Evolutionary conservation across 1,140 invertebrate species (phyloP).

Genomic region (Ephestia elutella): DNA sequence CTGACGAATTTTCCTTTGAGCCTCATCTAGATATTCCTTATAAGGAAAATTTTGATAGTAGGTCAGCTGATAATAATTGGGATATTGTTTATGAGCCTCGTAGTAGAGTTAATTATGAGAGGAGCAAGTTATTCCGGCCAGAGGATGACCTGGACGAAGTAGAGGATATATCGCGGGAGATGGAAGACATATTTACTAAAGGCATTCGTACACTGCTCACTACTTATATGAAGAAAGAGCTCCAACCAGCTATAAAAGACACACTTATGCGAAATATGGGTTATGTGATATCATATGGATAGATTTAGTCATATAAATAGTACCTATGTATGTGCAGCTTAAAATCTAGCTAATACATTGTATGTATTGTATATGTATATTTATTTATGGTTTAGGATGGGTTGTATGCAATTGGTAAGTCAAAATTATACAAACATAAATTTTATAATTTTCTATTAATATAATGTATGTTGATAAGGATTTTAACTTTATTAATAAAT

Average conservation of each 20-base stretch:
- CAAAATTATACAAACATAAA: neutral
- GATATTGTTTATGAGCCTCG: slow-evolving; percentile 54
- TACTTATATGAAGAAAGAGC: slow-evolving; percentile 86
- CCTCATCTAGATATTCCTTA: slow-evolving; percentile 33
- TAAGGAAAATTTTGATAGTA: slow-evolving; percentile 45
- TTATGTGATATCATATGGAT: slow-evolving; percentile 87
- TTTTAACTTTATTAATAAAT: neutral
- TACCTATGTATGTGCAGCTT: neutral
- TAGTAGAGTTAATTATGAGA: slow-evolving; percentile 54
- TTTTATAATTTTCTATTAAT: slow-evolving; percentile 3
- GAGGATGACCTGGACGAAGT: slow-evolving; percentile 72
- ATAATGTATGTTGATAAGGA: neutral
- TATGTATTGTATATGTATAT: neutral
- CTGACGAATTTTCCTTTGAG: slow-evolving; percentile 61
- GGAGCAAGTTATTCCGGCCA: slow-evolving; percentile 64
- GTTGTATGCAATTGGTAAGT: slow-evolving; percentile 3
- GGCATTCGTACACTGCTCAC: slow-evolving; percentile 85
- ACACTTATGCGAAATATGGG: slow-evolving; percentile 89
- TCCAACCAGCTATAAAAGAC: slow-evolving; percentile 88
- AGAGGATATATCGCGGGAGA: slow-evolving; percentile 82
- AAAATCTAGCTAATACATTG: neutral
- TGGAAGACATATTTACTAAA: slow-evolving; percentile 88
- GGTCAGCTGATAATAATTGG: slow-evolving; percentile 59
- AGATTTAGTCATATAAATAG: slow-evolving; percentile 15
- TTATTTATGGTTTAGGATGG: slow-evolving; percentile 1